Evolutionary conservation across 1,140 invertebrate species (phyloP).

Genomic region (Cotesia vestalis): DNA sequence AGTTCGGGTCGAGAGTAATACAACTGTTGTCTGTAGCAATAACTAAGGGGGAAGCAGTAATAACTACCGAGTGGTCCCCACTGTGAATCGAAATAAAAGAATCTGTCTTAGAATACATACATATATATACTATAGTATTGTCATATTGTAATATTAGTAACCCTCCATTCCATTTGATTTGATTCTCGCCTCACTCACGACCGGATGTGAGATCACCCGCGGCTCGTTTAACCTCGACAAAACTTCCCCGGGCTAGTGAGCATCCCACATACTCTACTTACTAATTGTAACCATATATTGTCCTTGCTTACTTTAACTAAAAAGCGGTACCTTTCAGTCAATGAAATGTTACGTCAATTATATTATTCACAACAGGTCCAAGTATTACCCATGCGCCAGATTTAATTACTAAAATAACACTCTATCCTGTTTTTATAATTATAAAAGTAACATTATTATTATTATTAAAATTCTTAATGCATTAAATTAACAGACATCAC

Average conservation of each 20-base stretch:
- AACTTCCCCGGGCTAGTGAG: slow-evolving; percentile 31
- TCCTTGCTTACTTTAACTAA: neutral
- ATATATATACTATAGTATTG: slow-evolving; percentile 24
- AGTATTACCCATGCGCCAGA: neutral
- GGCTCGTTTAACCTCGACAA: slow-evolving; percentile 50
- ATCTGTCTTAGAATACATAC: slow-evolving; percentile 28
- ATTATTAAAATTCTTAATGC: too few relatives aligned
- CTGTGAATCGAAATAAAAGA: slow-evolving; percentile 51
- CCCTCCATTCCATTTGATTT: slow-evolving; percentile 53
- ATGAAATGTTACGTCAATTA: too few relatives aligned
- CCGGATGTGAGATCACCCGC: slow-evolving; percentile 57
- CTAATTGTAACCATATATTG: slow-evolving; percentile 26
- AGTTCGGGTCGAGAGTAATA: too few relatives aligned
- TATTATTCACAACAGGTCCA: too few relatives aligned
- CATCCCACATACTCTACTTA: slow-evolving; percentile 17
- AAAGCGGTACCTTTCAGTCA: neutral
- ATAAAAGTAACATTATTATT: neutral
- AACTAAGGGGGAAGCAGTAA: neutral
- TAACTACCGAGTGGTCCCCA: neutral
- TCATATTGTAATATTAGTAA: slow-evolving; percentile 46
- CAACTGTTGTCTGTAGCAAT: neutral
- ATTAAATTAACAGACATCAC: too few relatives aligned
- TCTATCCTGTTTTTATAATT: too few relatives aligned
- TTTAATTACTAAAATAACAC: too few relatives aligned
- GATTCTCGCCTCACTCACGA: slow-evolving; percentile 45